phyloP scores from a whole-genome alignment of 2,888 invertebrate genomes.

The Lasioglossum lativentre region DNA sequence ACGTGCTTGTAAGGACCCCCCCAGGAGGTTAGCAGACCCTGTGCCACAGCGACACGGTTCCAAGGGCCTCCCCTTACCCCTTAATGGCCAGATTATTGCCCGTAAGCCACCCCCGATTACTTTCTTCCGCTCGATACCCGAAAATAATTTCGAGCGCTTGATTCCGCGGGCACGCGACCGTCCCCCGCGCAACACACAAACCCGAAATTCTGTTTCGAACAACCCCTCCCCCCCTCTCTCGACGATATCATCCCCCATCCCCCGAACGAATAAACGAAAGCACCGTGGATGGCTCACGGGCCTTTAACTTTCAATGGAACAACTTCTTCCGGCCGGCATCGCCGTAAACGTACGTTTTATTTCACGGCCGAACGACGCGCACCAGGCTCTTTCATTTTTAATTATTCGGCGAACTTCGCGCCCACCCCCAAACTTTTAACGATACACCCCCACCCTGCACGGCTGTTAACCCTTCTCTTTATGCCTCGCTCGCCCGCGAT shows the following conservation, averaged over 20 bases:
- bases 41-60: slow-evolving; percentile 59
- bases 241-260: neutral
- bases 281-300: slow-evolving; percentile 48
- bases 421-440: slow-evolving; percentile 63
- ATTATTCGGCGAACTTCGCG: slow-evolving; percentile 63
- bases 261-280: slow-evolving; percentile 44
- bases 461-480: slow-evolving; percentile 42
- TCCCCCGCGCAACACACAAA: neutral
- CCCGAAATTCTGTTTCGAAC: neutral
- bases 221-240: neutral
- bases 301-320: slow-evolving; percentile 69
- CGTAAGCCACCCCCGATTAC: slow-evolving; percentile 73
- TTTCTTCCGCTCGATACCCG: slow-evolving; percentile 51
- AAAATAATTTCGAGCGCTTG: slow-evolving; percentile 68
- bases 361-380: slow-evolving; percentile 44
- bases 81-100: slow-evolving; percentile 82
- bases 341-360: slow-evolving; percentile 66
- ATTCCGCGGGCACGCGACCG: slow-evolving; percentile 44
- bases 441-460: slow-evolving; percentile 30
- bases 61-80: slow-evolving; percentile 73
- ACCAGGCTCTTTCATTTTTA: slow-evolving; percentile 72
- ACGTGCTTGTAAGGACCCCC: slow-evolving; percentile 84
- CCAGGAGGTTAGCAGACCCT: slow-evolving; percentile 73
- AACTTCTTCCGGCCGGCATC: slow-evolving; percentile 55
- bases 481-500: neutral